These are phyloP conservation scores for Apamea anceps DNA, from an alignment of 2,888 invertebrate genomes.

Conservation along the genomic window DNA sequence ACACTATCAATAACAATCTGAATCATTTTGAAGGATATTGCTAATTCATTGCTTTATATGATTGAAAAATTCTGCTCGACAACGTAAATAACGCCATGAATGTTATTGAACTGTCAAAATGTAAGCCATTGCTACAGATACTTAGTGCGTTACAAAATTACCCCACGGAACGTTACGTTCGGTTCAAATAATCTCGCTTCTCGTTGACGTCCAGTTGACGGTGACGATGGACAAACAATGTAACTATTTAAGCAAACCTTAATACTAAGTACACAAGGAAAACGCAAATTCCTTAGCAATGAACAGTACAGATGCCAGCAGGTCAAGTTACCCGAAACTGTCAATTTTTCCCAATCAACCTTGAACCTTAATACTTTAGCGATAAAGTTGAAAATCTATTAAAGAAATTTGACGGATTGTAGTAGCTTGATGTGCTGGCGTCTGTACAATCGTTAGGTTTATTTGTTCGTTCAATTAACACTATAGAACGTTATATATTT, in stretches of 20 bases:
- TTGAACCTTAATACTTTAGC: no score
- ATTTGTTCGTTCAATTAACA: slow-evolving; percentile 44
- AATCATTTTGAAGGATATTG: neutral
- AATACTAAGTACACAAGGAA: neutral
- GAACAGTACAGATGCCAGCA: no score
- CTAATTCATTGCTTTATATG: neutral
- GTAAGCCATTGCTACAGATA: no score
- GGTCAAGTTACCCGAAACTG: no score
- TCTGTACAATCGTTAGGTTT: slow-evolving; percentile 7
- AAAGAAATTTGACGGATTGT: no score
- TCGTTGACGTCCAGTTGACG: neutral
- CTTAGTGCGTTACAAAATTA: no score
- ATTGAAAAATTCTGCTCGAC: no score
- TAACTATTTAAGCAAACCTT: neutral
- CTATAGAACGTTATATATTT: slow-evolving; percentile 1
- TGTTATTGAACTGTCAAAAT: no score
- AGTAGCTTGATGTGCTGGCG: no score
- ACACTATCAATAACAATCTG: neutral
- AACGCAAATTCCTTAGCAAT: slow-evolving; percentile 18
- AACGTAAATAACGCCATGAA: no score
- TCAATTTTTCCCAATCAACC: no score
- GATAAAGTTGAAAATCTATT: no score
- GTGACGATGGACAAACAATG: neutral
- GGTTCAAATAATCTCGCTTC: neutral
- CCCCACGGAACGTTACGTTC: neutral